These are phyloP conservation scores for Anodontia alba DNA, from an alignment of 2,888 invertebrate species.

Conservation along the genomic window DNA sequence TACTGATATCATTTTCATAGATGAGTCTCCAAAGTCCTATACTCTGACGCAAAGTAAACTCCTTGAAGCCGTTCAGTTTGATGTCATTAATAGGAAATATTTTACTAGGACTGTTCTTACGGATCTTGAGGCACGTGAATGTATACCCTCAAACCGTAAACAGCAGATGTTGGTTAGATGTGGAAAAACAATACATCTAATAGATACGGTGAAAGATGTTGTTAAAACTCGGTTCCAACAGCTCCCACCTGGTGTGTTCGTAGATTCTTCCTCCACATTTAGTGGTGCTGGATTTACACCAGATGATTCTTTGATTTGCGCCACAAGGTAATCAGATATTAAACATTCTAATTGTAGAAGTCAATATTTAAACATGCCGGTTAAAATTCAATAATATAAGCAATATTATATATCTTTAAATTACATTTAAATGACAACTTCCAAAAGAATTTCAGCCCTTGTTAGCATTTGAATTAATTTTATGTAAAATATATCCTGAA, in stretches of 20 bases:
- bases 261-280: constrained; percentile 74
- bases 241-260: constrained; percentile 74
- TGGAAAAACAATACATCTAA: constrained; percentile 70
- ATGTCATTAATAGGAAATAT: constrained; percentile 67
- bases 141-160: constrained; percentile 67
- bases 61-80: constrained; percentile 69
- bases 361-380: too few relatives aligned
- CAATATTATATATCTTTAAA: too few relatives aligned
- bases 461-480: too few relatives aligned
- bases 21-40: constrained; percentile 67
- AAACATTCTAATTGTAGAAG: too few relatives aligned
- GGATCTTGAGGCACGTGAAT: constrained; percentile 73
- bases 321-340: constrained; percentile 54
- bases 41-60: constrained; percentile 71
- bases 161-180: constrained; percentile 71
- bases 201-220: constrained; percentile 66
- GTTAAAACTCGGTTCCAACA: constrained; percentile 66
- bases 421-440: too few relatives aligned
- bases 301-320: constrained; percentile 75
- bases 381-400: too few relatives aligned
- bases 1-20: constrained; percentile 69
- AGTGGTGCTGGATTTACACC: constrained; percentile 78
- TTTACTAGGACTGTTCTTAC: constrained; percentile 66
- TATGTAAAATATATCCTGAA: too few relatives aligned
- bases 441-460: too few relatives aligned